Conservation (phyloP, 2,797 vertebrate species). For the Sebastiscus albofasciatus region DNA sequence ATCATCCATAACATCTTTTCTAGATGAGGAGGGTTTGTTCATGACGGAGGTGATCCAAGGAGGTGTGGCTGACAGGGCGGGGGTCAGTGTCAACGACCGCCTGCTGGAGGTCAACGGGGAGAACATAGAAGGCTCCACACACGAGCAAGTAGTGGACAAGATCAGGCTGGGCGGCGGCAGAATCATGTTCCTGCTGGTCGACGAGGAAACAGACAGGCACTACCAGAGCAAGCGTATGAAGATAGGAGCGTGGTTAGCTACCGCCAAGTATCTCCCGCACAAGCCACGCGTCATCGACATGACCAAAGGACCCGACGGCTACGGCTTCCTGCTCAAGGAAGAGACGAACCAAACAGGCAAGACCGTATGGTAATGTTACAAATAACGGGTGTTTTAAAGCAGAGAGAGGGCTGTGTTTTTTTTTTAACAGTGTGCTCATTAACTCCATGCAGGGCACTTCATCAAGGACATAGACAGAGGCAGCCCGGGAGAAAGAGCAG, state of each 20-base stretch:
- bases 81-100: slow-evolving; percentile 85
- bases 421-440: slow-evolving; percentile 15
- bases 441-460: slow-evolving; percentile 82
- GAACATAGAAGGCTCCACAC: slow-evolving; percentile 84
- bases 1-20: not conserved
- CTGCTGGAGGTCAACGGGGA: slow-evolving; percentile 92
- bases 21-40: slow-evolving; percentile 86
- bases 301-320: slow-evolving; percentile 84
- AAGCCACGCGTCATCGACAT: slow-evolving; percentile 85
- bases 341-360: slow-evolving; percentile 59
- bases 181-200: slow-evolving; percentile 87
- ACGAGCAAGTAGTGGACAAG: slow-evolving; percentile 87
- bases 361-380: not conserved
- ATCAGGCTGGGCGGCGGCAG: slow-evolving; percentile 83
- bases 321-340: slow-evolving; percentile 89
- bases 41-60: slow-evolving; percentile 83
- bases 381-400: not conserved
- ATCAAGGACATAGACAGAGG: slow-evolving; percentile 86
- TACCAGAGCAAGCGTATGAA: slow-evolving; percentile 76
- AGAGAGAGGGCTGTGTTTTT: not conserved
- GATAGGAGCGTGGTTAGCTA: slow-evolving; percentile 80
- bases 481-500: slow-evolving; percentile 87
- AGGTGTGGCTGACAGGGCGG: slow-evolving; percentile 86
- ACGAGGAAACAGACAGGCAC: slow-evolving; percentile 84
- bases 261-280: slow-evolving; percentile 81